These are phyloP conservation scores for Tyto alba DNA, from an alignment of 2,113 vertebrate species.

Conservation along the genomic window DNA sequence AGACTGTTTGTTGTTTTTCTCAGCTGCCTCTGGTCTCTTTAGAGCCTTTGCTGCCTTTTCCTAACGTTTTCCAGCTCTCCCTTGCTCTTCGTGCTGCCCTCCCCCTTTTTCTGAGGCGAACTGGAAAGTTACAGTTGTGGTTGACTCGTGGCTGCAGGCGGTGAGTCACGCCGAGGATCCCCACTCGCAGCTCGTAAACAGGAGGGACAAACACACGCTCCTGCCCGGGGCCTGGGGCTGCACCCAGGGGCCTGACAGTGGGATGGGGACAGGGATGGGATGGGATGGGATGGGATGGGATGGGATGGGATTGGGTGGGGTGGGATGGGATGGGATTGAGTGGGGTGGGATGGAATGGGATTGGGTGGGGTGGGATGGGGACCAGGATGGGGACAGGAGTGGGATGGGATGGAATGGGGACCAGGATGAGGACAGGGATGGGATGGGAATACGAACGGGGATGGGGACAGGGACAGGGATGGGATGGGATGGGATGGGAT, in stretches of 20 bases:
- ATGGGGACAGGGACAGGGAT: no score
- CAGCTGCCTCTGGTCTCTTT: conserved; percentile 25
- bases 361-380: background rate
- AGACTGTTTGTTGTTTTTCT: conserved; percentile 56
- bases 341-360: no score
- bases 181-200: conserved; percentile 48
- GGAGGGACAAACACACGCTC: background rate
- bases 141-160: background rate
- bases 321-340: no score
- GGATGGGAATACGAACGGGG: no score
- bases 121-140: conserved; percentile 48
- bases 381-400: no score
- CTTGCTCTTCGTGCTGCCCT: background rate
- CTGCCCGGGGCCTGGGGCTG: background rate
- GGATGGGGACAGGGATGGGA: background rate
- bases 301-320: no score
- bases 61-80: conserved; percentile 54
- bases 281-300: background rate
- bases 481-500: background rate
- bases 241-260: rapidly evolving
- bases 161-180: conserved; percentile 51
- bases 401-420: no score
- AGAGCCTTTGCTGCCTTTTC: conserved; percentile 37
- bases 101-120: background rate
- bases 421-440: no score